A percentile compares a stretch with the other conserved stretches of the same genome.
These are phyloP conservation scores for Caerostris extrusa DNA, from an alignment of 1,140 invertebrate species.

Conservation along the genomic window DNA sequence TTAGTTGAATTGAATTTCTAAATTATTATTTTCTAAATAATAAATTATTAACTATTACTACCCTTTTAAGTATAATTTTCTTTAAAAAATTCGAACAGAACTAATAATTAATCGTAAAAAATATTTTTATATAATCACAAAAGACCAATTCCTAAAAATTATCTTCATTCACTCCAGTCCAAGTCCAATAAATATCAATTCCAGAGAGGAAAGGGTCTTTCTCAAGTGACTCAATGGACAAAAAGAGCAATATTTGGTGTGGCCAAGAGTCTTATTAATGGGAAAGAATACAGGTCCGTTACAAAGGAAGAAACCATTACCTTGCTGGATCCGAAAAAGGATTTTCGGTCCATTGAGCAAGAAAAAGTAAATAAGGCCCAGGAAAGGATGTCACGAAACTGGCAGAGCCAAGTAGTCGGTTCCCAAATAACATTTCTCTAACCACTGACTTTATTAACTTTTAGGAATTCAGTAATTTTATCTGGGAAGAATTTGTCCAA, in stretches of 20 bases:
- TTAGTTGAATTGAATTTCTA: no score
- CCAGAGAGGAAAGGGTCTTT: constrained; percentile 1
- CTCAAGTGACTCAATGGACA: neutral
- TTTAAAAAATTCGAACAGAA: no score
- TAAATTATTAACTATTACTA: no score
- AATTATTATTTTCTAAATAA: no score
- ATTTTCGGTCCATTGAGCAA: constrained; percentile 28
- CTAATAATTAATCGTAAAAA: no score
- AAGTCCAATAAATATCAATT: constrained; percentile 12
- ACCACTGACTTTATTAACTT: constrained; percentile 47
- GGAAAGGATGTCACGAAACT: neutral
- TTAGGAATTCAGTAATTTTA: constrained; percentile 53
- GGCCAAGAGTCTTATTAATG: constrained; percentile 36
- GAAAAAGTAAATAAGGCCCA: constrained; percentile 8
- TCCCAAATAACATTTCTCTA: constrained; percentile 27
- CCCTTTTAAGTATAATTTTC: no score
- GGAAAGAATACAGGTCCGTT: constrained; percentile 22
- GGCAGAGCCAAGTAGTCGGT: neutral
- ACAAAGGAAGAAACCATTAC: constrained; percentile 36
- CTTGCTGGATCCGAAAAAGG: constrained; percentile 8
- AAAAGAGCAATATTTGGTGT: constrained; percentile 39
- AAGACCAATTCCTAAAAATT: neutral
- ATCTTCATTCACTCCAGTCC: neutral
- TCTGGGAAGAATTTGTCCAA: constrained; percentile 24
- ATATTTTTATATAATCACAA: no score